Evolutionary conservation across 2,888 invertebrate species (phyloP).

Genomic region (Neocrepidodera transversa): DNA sequence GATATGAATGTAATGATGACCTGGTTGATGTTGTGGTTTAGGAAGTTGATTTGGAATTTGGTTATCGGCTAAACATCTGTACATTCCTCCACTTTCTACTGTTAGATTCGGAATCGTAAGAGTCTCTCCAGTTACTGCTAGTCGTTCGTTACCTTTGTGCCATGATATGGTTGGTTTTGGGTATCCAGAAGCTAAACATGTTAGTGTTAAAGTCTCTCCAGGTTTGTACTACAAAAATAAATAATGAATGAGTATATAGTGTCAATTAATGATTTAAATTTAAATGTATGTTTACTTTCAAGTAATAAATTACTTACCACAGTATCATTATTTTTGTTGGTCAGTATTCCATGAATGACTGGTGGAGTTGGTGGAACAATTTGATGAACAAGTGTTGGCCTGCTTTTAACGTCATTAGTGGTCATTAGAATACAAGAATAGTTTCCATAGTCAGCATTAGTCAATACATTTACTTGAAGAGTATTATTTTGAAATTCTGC

Average conservation of each 20-base stretch:
- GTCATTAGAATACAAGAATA: constrained; percentile 51
- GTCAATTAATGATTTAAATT: too few species aligned
- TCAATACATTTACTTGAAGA: constrained; percentile 37
- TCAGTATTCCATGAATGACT: constrained; percentile 45
- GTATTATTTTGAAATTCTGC: constrained; percentile 36
- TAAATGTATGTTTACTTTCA: too few species aligned
- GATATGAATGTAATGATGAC: constrained; percentile 52
- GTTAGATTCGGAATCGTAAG: constrained; percentile 54
- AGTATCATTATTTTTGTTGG: constrained; percentile 45
- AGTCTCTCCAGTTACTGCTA: constrained; percentile 50
- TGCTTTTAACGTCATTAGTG: constrained; percentile 32
- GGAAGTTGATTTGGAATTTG: constrained; percentile 45
- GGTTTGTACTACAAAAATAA: constrained; percentile 50
- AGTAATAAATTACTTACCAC: constrained; percentile 44
- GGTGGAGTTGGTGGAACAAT: constrained; percentile 45
- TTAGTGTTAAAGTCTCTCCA: constrained; percentile 57
- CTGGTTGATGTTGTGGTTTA: constrained; percentile 27
- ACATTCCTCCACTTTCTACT: constrained; percentile 57
- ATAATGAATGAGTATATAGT: too few species aligned
- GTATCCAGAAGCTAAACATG: constrained; percentile 58
- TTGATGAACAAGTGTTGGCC: constrained; percentile 46
- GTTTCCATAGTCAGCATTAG: constrained; percentile 46
- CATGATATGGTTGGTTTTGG: constrained; percentile 61
- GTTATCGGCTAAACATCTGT: constrained; percentile 62
- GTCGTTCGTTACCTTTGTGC: constrained; percentile 49